These are phyloP conservation scores for Zootermopsis nevadensis DNA, from an alignment of 2,888 invertebrate genomes.

Conservation along the genomic window DNA sequence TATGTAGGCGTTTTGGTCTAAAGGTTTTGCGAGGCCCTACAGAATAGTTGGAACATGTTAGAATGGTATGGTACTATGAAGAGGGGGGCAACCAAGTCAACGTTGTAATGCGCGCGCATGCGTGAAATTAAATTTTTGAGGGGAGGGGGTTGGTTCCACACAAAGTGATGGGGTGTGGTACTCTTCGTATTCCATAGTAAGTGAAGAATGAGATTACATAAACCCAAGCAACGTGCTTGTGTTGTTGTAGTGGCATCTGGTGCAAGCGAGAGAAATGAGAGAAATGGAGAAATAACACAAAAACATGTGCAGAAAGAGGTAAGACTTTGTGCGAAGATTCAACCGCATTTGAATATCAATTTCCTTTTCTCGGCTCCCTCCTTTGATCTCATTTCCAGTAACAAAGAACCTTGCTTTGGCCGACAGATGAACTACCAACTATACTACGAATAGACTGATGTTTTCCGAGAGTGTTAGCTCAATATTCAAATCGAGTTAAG, in stretches of 20 bases:
- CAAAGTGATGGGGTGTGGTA: conserved; percentile 24
- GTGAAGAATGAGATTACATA: background rate
- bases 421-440: conserved; percentile 21
- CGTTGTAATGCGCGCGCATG: conserved; percentile 33
- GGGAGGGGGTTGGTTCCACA: background rate
- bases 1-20: conserved; percentile 22
- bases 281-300: background rate
- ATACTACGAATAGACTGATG: background rate
- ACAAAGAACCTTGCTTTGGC: background rate
- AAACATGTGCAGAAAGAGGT: background rate
- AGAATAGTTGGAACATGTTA: conserved; percentile 5
- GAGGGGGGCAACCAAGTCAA: background rate
- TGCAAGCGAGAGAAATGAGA: no score
- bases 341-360: conserved; percentile 47
- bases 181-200: background rate
- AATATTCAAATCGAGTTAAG: conserved; percentile 21
- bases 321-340: background rate
- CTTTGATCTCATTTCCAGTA: conserved; percentile 24
- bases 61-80: background rate
- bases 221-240: background rate
- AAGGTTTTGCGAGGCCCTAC: conserved; percentile 11
- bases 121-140: conserved; percentile 29
- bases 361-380: conserved; percentile 18
- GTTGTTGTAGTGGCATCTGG: no score
- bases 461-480: background rate